Conservation (phyloP, 1,140 invertebrate species). For the Drosophila athabasca region DNA sequence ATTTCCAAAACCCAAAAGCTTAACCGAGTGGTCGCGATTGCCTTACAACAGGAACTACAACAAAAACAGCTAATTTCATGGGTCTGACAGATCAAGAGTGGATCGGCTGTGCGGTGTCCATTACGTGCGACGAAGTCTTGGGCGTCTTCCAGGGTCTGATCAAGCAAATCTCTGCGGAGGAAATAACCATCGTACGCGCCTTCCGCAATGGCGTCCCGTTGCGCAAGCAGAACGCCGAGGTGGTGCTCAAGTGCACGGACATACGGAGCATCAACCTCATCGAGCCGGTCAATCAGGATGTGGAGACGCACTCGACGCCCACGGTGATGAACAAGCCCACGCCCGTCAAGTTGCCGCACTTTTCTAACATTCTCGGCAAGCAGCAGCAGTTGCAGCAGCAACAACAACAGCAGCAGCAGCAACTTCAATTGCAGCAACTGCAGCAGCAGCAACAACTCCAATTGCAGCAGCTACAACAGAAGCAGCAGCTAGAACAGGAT, state of each 20-base stretch:
- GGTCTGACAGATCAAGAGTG: constrained; percentile 80
- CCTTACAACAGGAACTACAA: constrained; percentile 1
- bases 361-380: constrained; percentile 68
- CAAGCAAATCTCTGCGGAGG: constrained; percentile 87
- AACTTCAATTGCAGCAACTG: constrained; percentile 30
- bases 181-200: constrained; percentile 90
- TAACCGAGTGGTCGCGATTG: constrained; percentile 1
- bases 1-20: constrained; percentile 19
- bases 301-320: constrained; percentile 52
- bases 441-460: too few relatives aligned
- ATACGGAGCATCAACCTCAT: constrained; percentile 73
- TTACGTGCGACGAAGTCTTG: constrained; percentile 74
- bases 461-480: too few relatives aligned
- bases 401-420: constrained; percentile 52
- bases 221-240: constrained; percentile 85
- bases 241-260: constrained; percentile 85
- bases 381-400: constrained; percentile 62
- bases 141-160: constrained; percentile 90
- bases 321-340: constrained; percentile 80
- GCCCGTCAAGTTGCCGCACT: constrained; percentile 78
- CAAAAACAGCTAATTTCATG: constrained; percentile 54
- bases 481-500: constrained; percentile 39
- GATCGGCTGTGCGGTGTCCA: constrained; percentile 81
- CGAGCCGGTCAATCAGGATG: constrained; percentile 64
- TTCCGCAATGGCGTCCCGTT: constrained; percentile 92